Evolutionary conservation across 2,797 vertebrate genomes (phyloP), one percentile per base, ranked within the genome.

Genomic region (Sparus aurata): DNA sequence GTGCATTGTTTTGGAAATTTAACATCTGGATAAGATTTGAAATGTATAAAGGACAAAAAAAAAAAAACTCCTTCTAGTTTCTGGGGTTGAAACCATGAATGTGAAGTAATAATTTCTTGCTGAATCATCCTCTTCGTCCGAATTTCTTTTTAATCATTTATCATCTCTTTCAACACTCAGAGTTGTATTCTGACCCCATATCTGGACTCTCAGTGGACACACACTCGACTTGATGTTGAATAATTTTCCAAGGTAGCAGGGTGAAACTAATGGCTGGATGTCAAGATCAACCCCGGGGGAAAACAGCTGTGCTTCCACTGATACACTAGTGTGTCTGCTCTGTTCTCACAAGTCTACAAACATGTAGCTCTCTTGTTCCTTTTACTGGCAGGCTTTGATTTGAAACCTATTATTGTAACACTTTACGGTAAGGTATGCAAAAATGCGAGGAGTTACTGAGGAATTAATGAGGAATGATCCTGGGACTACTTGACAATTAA

Each of bases 1-100:
- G 13, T 12, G 13, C 16, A 5, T 25, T 18, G 10, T 63, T 27
- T 25, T 0, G 25, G 0, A 25, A 63, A 12, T 3, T 1, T 7
- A 25, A 71, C 34, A 71, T 43, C 38, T 76, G 46, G 22, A n/a
- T 22, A 0, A 30, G 4, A 72, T 69, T 57, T 57, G 22, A 20
- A 58, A 43, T 38, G 12, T 38, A 12, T 15, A 62, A 53, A 49
- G n/a, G 30, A 41, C n/a, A 38, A 61, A 61, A 4, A 34, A 22
- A 27, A 27, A 27, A n/a, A n/a, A 15, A 38, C 4, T 22, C n/a
- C 22, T 23, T 58, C 17, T 10, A 41, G 6, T 30, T 30, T 11
- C 25, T 30, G 54, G 11, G 58, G 4, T 34, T 3, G 27, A 22
- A 12, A 46, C 25, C 2, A 22, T 7, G 43, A 17, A 13, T 17